Evolutionary conservation across 2,797 vertebrate species (phyloP), one percentile per base, ranked within the genome.

Genomic region (Emys orbicularis): DNA sequence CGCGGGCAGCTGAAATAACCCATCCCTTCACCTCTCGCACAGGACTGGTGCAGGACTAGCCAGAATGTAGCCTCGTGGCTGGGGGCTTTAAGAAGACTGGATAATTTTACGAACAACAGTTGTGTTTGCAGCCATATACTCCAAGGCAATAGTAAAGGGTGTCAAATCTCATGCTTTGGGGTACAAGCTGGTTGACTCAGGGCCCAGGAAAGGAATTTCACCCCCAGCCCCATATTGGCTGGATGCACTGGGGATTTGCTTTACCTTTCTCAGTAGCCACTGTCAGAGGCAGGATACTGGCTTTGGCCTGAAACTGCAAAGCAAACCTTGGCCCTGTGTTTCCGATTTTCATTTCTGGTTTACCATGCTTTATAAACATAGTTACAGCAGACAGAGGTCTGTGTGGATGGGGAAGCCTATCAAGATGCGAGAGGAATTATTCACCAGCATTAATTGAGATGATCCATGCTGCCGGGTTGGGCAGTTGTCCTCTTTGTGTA

Each of bases 41-140:
- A 10, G 0, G 0, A 0, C 0, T 1, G 13, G 12, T 1, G 10
- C 3, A 1, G 18, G 25, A 49, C 7, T 11, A n/a, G 6, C 15
- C 11, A 1, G 57, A 8, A 79, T 8, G 25, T 27, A 37, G 49
- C 25, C 9, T 3, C 47, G 2, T 4, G 15, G 41, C 5, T 31
- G 4, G 1, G 65, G 8, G 10, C 3, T 0, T 25, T 29, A 12
- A 77, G 13, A 77, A 31, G 27, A 15, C 25, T 47, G 23, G 7
- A 72, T 21, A 47, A 49, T 77, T 29, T 31, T 31, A 47, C 15
- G n/a, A 1, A 1, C 25, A 34, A 29, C 11, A 0, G 3, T 77
- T 29, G 0, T 1, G 0, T 23, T 50, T 23, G 21, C 1, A 3
- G 53, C 25, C 9, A 19, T 1, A 0, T 1, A 1, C 4, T 15